Base-by-base conservation (phyloP, 1,140 invertebrate species). In the Lerema accius region DNA sequence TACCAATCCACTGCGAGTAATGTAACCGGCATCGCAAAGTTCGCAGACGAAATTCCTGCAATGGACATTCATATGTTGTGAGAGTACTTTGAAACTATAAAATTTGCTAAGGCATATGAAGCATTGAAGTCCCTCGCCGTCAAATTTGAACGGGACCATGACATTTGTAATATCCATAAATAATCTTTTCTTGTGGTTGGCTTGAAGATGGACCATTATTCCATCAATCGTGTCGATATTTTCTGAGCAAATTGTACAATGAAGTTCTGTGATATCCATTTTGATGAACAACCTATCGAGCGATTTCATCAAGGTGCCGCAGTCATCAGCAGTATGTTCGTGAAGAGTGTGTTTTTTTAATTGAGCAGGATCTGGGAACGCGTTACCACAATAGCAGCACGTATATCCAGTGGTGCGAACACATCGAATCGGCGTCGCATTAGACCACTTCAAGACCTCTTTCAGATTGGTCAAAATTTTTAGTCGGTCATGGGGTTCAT, bases 181-280 rank as follows among this genome's bases (percentile, higher is more conserved):
- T 4, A 39, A 11, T 23, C 23, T 40, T n/a, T 16, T 50, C 2
- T 19, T 32, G 32, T 50, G 48, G n/a, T 37, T 32, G 1, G 5
- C 10, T 14, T 37, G 28, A 28, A 50, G 48, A 11, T 50, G 48
- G n/a, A n/a, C n/a, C n/a, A n/a, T n/a, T n/a, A n/a, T n/a, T n/a
- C n/a, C n/a, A n/a, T n/a, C n/a, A n/a, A n/a, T n/a, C n/a, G n/a
- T n/a, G n/a, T n/a, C n/a, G n/a, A n/a, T n/a, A n/a, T n/a, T n/a
- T n/a, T n/a, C n/a, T n/a, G n/a, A n/a, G 45, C 84, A 88, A 4
- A 84, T 39, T 3, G 53, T 65, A 37, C 84, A 88, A 4, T 39
- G 19, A 0, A 88, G 45, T 2, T 49, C 26, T 0, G 81, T 86
- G 6, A 84, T 78, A 55, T 88, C 84, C 0, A 86, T 19, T 68